Conservation (phyloP, 2,113 vertebrate species). For the Trichechus manatus region DNA sequence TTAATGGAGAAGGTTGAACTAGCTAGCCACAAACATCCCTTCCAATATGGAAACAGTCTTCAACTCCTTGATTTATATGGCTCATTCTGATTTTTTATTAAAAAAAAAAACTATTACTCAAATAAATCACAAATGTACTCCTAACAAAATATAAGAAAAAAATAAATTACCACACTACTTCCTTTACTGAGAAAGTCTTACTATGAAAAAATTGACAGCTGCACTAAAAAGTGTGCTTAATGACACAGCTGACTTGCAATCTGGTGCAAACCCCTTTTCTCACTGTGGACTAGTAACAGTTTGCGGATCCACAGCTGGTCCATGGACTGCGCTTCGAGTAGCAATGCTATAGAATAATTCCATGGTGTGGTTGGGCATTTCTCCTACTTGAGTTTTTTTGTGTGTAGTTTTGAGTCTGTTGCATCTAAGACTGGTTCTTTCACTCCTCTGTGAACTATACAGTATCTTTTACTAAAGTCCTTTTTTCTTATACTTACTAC, state of each 20-base stretch:
- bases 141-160: not conserved
- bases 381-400: not conserved
- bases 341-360: not conserved
- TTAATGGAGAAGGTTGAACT: not conserved
- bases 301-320: not conserved
- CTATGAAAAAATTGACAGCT: not conserved
- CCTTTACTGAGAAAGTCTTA: not conserved
- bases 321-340: not conserved
- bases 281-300: not conserved
- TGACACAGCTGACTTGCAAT: too few species aligned
- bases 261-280: not conserved
- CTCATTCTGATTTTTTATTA: constrained; percentile 22
- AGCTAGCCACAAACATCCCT: not conserved
- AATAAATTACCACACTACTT: not conserved
- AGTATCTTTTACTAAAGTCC: not conserved
- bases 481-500: not conserved
- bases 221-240: not conserved
- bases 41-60: not conserved
- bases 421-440: not conserved
- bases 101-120: not conserved
- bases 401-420: not conserved
- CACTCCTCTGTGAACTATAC: not conserved
- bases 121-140: not conserved
- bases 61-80: not conserved
- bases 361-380: not conserved